Conservation (phyloP, 2,113 vertebrate species). For the Lepidothrix coronata region DNA sequence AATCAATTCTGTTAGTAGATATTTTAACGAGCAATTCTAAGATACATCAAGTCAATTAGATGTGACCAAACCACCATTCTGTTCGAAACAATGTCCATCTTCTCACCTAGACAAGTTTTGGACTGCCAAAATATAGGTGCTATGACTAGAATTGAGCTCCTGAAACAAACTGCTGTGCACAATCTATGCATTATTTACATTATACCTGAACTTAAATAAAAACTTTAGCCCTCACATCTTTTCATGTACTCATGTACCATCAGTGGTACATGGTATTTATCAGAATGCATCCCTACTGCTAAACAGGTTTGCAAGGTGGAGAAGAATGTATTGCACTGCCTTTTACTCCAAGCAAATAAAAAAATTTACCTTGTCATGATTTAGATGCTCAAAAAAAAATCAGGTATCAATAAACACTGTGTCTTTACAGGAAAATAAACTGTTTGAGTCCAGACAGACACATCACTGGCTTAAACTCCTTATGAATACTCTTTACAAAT, state of each 20-base stretch:
- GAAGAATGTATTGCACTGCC: background rate
- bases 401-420: background rate
- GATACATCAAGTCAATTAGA: background rate
- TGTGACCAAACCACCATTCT: background rate
- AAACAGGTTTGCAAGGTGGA: background rate
- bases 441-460: background rate
- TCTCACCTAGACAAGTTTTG: background rate
- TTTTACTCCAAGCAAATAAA: background rate
- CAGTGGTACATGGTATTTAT: background rate
- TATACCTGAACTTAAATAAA: background rate
- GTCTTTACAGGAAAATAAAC: background rate
- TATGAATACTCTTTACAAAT: background rate
- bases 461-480: background rate
- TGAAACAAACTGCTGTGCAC: background rate
- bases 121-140: background rate
- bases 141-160: background rate
- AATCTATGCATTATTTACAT: background rate
- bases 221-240: background rate
- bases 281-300: background rate
- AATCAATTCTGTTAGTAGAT: background rate
- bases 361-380: background rate
- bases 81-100: background rate
- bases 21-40: background rate
- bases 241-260: background rate
- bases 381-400: background rate